Percentiles rank a stretch among this genome's conserved stretches.
Evolutionary conservation across 1,140 invertebrate species (phyloP).

Genomic region (Dendroctonus valens): DNA sequence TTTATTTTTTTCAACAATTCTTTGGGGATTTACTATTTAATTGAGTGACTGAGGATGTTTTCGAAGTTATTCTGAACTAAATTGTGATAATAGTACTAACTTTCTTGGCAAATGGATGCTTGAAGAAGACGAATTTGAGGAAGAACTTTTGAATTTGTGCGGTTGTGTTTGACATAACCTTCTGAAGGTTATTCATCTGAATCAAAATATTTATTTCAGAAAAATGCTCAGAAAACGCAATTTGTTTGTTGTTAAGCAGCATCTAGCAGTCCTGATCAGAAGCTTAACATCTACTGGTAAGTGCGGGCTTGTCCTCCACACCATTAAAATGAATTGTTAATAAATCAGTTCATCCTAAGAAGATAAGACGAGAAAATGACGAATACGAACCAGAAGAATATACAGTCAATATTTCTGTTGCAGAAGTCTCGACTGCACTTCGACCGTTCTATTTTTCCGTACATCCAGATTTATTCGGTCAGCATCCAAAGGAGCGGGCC

Average conservation of each 20-base stretch:
- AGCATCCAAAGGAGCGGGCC: slow-evolving; percentile 82
- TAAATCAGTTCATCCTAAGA: background rate
- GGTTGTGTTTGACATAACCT: no score
- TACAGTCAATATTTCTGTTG: slow-evolving; percentile 3
- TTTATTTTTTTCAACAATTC: no score
- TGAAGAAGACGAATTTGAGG: no score
- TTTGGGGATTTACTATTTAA: no score
- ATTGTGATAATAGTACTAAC: no score
- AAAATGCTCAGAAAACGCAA: slow-evolving; percentile 16
- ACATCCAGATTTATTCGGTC: slow-evolving; percentile 92
- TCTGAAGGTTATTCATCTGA: no score
- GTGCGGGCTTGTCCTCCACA: background rate
- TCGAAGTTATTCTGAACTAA: no score
- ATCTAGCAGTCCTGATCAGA: slow-evolving; percentile 5
- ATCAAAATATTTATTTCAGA: background rate
- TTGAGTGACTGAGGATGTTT: no score
- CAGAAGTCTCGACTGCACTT: slow-evolving; percentile 83
- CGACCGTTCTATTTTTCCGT: slow-evolving; percentile 93
- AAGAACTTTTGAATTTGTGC: no score
- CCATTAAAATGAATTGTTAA: background rate
- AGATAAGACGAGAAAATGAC: background rate
- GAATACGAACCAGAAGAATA: background rate
- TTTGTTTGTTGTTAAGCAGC: slow-evolving; percentile 10
- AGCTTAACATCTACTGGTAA: slow-evolving; percentile 21
- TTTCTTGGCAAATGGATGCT: no score